Evolutionary conservation across 2,797 vertebrate species (phyloP).

Genomic region (Channallabes apus): DNA sequence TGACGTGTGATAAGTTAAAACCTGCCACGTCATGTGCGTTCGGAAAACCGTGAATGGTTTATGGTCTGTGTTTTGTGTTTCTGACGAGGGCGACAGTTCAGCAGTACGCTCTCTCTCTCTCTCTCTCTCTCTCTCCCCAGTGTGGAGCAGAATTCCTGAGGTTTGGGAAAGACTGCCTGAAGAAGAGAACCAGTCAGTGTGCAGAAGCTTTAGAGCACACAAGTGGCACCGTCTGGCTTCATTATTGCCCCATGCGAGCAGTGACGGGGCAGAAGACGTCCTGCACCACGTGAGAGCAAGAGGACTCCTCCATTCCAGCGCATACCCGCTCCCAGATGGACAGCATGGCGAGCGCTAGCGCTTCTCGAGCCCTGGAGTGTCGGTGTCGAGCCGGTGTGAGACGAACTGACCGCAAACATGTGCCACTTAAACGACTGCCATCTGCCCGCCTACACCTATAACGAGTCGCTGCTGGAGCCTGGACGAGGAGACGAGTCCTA

Average conservation of each 20-base stretch:
- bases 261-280: no score
- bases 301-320: neutral
- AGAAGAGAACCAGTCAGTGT: neutral
- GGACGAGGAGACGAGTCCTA: conserved; percentile 33
- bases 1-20: no score
- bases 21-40: neutral
- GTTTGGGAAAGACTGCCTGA: neutral
- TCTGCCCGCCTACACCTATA: conserved; percentile 52
- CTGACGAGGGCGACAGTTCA: neutral
- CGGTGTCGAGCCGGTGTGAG: conserved; percentile 10
- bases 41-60: neutral
- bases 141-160: neutral
- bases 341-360: neutral
- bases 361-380: neutral
- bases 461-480: conserved; percentile 49
- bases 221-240: neutral
- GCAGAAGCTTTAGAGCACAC: no score
- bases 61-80: no score
- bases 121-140: neutral
- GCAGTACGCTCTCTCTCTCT: no score
- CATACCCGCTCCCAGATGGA: neutral
- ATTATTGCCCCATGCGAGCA: neutral
- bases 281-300: neutral
- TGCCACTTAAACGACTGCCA: conserved; percentile 50
- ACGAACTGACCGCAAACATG: conserved; percentile 42